Base-by-base conservation (phyloP, 2,888 invertebrate species). In the Lasioglossum malachurum region DNA sequence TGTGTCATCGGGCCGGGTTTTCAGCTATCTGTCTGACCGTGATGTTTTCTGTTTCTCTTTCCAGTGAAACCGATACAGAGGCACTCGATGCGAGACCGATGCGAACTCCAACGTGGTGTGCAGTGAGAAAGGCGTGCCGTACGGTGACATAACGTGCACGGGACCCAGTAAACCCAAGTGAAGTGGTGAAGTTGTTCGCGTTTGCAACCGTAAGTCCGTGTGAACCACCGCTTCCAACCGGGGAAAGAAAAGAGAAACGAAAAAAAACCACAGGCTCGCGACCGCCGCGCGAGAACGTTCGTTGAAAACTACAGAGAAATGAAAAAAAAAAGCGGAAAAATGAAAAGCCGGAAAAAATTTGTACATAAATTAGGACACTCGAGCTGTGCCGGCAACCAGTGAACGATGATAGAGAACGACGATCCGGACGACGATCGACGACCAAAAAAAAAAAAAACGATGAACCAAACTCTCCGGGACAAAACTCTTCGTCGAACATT, bases 41-140 rank as follows among this genome's bases (percentile, higher is more conserved):
- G 12, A 12, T 3, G 16, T 75, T 57, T 10, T 76, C 49, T 31
- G 14, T 75, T 31, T 57, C 75, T 27, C 57, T 90, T 94, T 95
- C 49, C 94, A 95, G 95, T 95, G 94, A 95, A 94, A 93, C 91
- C 92, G 90, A 92, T 92, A 82, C 82, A 84, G 87, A 78, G 88
- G 83, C 78, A 86, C 74, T 86, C 91, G 91, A 87, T 85, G 87
- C 86, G 84, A 89, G 89, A 86, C 90, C 91, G 87, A 92, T 91
- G 89, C 91, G 91, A 93, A 94, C 91, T 92, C 90, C 88, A 93
- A 92, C 91, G 92, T 93, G 92, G 86, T 92, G 93, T 92, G 93
- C 91, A 91, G 88, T 86, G 80, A 90, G 85, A 87, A 89, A 60
- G 78, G 88, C 87, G 88, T 87, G 87, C 82, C 82, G 80, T 82